Conservation (phyloP, 2,888 invertebrate genomes). For the Lampropteryx suffumata region DNA sequence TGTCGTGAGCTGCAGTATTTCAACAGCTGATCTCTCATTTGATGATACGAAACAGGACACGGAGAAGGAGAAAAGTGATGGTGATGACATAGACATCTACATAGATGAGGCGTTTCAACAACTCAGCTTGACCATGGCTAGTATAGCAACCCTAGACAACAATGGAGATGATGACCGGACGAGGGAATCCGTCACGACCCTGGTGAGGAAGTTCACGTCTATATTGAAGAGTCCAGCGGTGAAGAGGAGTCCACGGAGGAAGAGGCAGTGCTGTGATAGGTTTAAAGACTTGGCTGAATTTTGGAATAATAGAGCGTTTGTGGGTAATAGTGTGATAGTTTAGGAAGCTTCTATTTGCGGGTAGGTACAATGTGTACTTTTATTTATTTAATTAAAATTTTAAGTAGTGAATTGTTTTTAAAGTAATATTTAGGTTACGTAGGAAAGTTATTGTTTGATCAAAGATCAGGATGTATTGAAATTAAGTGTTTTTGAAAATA, state of each 20-base stretch:
- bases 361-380: slow-evolving; percentile 17
- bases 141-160: slow-evolving; percentile 41
- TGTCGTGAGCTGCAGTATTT: slow-evolving; percentile 65
- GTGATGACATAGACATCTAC: slow-evolving; percentile 58
- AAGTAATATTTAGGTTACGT: too few species aligned
- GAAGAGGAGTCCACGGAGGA: slow-evolving; percentile 54
- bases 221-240: slow-evolving; percentile 55
- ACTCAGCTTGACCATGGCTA: slow-evolving; percentile 52
- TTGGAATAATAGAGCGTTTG: slow-evolving; percentile 56
- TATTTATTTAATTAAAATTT: not conserved
- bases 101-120: slow-evolving; percentile 71
- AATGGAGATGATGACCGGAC: slow-evolving; percentile 43
- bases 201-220: slow-evolving; percentile 65
- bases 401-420: too few species aligned
- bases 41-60: slow-evolving; percentile 57
- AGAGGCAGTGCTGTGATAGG: slow-evolving; percentile 56
- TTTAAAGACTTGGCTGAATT: slow-evolving; percentile 69
- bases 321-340: slow-evolving; percentile 23
- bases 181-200: slow-evolving; percentile 61
- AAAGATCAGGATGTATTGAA: too few species aligned
- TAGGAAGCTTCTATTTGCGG: slow-evolving; percentile 12
- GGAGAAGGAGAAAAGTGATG: slow-evolving; percentile 38
- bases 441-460: too few species aligned
- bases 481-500: too few species aligned
- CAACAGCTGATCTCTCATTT: slow-evolving; percentile 59